A percentile compares a stretch with the other conserved stretches of the same genome.
Evolutionary conservation across 2,797 vertebrate genomes (phyloP).

Genomic region (Somateria mollissima): DNA sequence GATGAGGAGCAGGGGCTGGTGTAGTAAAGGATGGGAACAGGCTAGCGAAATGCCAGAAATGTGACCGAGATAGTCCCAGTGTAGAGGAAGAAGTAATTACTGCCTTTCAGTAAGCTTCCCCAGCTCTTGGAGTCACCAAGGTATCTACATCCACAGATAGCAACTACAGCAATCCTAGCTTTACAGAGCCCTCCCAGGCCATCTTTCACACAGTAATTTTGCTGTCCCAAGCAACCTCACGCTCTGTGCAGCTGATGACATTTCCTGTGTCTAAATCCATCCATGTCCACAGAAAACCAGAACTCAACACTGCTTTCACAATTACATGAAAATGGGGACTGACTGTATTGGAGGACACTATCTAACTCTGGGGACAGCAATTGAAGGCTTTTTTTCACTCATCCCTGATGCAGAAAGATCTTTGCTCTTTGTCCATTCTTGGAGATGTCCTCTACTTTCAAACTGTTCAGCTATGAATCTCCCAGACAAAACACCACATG

Average conservation of each 20-base stretch:
- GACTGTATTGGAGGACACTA: background rate
- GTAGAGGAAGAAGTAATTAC: background rate
- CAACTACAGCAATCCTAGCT: fast-evolving
- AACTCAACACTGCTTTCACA: background rate
- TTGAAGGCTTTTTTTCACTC: background rate
- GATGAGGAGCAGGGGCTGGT: background rate
- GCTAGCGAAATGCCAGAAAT: background rate
- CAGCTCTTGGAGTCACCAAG: background rate
- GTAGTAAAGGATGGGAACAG: background rate
- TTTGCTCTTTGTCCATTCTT: background rate
- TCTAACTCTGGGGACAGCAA: background rate
- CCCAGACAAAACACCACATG: background rate
- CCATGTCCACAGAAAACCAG: background rate
- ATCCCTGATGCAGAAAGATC: background rate
- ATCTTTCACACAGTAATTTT: background rate
- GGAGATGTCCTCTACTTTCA: background rate
- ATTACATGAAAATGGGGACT: fast-evolving
- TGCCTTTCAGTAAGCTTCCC: background rate
- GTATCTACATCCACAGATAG: background rate
- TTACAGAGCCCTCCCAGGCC: background rate
- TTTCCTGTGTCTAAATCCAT: background rate
- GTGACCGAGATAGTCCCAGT: background rate
- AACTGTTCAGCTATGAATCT: background rate
- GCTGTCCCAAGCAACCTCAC: background rate
- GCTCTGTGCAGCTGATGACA: background rate